Percentiles rank a stretch among this genome's conserved stretches.
Conservation (phyloP, 1,140 invertebrate genomes). For the Zaprionus lachaisei region DNA sequence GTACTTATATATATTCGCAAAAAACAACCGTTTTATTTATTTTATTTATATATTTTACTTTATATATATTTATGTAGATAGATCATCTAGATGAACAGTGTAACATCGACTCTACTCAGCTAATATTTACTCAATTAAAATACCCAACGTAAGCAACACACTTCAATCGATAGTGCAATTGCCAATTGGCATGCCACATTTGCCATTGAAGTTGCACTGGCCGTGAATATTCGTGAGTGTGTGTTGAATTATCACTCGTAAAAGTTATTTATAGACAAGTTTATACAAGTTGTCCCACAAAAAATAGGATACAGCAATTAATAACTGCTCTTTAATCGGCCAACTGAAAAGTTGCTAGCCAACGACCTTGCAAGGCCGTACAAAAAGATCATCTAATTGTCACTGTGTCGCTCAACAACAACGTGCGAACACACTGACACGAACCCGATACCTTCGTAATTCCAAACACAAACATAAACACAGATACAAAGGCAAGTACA, state of each 20-base stretch:
- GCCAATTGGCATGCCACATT: conserved; percentile 2
- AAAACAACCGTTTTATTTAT: too few species aligned
- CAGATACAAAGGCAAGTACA: background rate
- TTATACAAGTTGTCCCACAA: conserved; percentile 9
- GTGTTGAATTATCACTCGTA: conserved; percentile 13
- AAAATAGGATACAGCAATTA: conserved; percentile 36
- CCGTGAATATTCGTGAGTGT: conserved; percentile 2
- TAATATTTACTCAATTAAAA: background rate
- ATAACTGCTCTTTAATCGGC: conserved; percentile 27
- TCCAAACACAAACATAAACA: conserved; percentile 43
- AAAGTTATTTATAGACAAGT: conserved; percentile 25
- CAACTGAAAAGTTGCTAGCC: conserved; percentile 21
- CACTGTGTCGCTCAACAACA: conserved; percentile 26
- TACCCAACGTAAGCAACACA: background rate
- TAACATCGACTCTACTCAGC: too few species aligned
- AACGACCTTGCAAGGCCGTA: conserved; percentile 64
- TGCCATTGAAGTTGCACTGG: conserved; percentile 15
- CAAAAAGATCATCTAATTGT: conserved; percentile 24
- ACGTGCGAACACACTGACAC: conserved; percentile 33
- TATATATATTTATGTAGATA: too few species aligned
- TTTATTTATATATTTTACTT: too few species aligned
- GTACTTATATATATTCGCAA: too few species aligned
- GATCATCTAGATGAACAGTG: too few species aligned
- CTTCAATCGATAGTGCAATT: background rate
- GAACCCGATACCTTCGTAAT: conserved; percentile 35